These are phyloP conservation scores for Lysiphlebus fabarum DNA, from an alignment of 1,140 invertebrate species.

Conservation along the genomic window DNA sequence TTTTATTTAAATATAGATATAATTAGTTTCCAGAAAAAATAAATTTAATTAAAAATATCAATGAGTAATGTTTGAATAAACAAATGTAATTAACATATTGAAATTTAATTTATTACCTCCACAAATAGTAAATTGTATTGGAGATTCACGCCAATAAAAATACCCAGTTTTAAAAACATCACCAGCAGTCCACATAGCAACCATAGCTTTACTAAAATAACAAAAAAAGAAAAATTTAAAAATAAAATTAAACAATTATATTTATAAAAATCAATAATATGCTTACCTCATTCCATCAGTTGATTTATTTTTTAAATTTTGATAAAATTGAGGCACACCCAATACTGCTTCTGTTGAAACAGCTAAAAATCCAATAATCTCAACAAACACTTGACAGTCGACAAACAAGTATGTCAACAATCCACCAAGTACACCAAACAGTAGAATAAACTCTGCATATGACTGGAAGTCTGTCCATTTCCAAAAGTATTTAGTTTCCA, in stretches of 20 bases:
- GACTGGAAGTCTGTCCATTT: slow-evolving; percentile 98
- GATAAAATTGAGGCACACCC: slow-evolving; percentile 87
- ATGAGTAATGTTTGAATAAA: no score
- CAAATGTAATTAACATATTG: no score
- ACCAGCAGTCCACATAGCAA: slow-evolving; percentile 91
- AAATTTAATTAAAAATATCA: no score
- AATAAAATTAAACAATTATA: neutral
- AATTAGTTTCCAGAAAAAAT: no score
- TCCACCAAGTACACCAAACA: slow-evolving; percentile 79
- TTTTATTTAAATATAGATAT: no score
- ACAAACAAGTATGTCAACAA: slow-evolving; percentile 86
- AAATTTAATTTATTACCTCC: no score
- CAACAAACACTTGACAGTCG: slow-evolving; percentile 77
- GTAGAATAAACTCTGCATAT: slow-evolving; percentile 88
- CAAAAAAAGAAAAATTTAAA: slow-evolving; percentile 12
- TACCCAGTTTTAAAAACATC: slow-evolving; percentile 98
- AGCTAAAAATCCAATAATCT: slow-evolving; percentile 87
- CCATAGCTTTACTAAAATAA: slow-evolving; percentile 80
- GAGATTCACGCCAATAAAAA: slow-evolving; percentile 85
- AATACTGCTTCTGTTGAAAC: slow-evolving; percentile 96
- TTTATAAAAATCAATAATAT: slow-evolving; percentile 15
- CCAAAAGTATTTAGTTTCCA: slow-evolving; percentile 93
- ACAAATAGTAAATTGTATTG: slow-evolving; percentile 94
- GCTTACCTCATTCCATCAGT: slow-evolving; percentile 94
- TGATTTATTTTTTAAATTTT: slow-evolving; percentile 85